Conservation (phyloP, 2,113 vertebrate species). For the Psittacus erithacus region DNA sequence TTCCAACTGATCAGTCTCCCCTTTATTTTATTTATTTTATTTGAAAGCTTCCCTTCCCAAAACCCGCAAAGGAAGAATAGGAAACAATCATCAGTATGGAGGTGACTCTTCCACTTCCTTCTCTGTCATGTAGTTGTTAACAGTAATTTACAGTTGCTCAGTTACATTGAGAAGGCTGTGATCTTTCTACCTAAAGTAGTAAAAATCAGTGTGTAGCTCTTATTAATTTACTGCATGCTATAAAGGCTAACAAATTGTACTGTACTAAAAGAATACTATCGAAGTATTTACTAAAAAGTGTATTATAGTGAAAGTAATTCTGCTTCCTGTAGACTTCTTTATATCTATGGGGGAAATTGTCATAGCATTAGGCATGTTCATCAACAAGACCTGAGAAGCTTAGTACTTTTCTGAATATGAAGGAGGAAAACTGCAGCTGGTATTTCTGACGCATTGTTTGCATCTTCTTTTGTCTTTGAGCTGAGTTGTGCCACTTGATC, state of each 20-base stretch:
- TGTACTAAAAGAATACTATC: slow-evolving; percentile 1
- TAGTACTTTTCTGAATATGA: not conserved
- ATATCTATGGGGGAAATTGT: not conserved
- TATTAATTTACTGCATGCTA: slow-evolving; percentile 47
- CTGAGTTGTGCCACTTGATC: not conserved
- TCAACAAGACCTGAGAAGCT: not conserved
- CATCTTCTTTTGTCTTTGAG: not conserved
- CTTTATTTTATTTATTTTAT: slow-evolving; percentile 37
- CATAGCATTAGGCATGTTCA: not conserved
- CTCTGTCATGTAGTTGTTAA: slow-evolving; percentile 57
- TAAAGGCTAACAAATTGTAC: slow-evolving; percentile 32
- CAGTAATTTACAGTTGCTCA: slow-evolving; percentile 55
- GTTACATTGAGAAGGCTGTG: slow-evolving; percentile 21
- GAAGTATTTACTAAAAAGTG: not conserved
- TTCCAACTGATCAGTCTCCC: not conserved
- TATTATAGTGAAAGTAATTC: not conserved
- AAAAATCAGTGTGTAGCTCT: slow-evolving; percentile 29
- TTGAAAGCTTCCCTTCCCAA: slow-evolving; percentile 7
- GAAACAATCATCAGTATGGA: not conserved
- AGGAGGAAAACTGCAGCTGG: not conserved
- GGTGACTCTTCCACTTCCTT: slow-evolving; percentile 43
- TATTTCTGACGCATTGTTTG: not conserved
- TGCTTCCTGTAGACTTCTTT: not conserved
- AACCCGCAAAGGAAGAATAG: slow-evolving; percentile 31
- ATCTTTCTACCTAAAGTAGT: slow-evolving; percentile 46